Percentiles rank a stretch among this genome's conserved stretches.
These are phyloP conservation scores for Vannuccia rotundouncinata DNA, from an alignment of 2,888 invertebrate genomes.

Conservation along the genomic window DNA sequence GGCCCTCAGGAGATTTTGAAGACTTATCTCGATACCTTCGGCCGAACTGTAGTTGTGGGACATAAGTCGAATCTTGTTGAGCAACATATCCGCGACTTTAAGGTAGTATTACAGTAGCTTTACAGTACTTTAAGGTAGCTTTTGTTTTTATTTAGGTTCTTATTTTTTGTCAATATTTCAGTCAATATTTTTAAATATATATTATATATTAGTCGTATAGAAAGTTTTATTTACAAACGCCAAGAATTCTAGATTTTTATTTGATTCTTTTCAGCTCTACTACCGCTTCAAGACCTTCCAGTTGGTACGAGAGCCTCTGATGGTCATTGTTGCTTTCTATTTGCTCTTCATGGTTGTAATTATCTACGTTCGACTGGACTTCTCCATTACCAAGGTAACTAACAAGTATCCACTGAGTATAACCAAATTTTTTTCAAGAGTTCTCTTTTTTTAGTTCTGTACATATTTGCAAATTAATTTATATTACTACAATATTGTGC, in stretches of 20 bases:
- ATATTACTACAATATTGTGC: constrained; percentile 32
- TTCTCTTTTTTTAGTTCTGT: neutral
- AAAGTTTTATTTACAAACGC: no score
- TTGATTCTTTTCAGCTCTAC: constrained; percentile 64
- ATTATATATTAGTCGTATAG: no score
- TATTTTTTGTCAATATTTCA: no score
- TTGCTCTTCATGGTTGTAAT: constrained; percentile 82
- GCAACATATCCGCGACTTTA: constrained; percentile 89
- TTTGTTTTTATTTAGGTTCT: no score
- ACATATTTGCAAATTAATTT: neutral
- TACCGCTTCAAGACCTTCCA: constrained; percentile 78
- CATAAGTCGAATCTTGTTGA: constrained; percentile 80
- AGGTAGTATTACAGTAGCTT: constrained; percentile 60
- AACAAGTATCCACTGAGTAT: neutral
- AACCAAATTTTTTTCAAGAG: neutral
- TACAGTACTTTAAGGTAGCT: no score
- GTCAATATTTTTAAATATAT: no score
- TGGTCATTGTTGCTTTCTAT: constrained; percentile 80
- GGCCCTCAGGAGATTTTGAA: constrained; percentile 70
- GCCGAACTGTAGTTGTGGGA: constrained; percentile 78
- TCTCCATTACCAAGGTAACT: constrained; percentile 68
- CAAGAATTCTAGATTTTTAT: no score
- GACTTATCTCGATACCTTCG: constrained; percentile 89
- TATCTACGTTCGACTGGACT: constrained; percentile 86
- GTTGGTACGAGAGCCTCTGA: constrained; percentile 84